Evolutionary conservation across 2,888 invertebrate species (phyloP).

Genomic region (Quadroppia sp.): DNA sequence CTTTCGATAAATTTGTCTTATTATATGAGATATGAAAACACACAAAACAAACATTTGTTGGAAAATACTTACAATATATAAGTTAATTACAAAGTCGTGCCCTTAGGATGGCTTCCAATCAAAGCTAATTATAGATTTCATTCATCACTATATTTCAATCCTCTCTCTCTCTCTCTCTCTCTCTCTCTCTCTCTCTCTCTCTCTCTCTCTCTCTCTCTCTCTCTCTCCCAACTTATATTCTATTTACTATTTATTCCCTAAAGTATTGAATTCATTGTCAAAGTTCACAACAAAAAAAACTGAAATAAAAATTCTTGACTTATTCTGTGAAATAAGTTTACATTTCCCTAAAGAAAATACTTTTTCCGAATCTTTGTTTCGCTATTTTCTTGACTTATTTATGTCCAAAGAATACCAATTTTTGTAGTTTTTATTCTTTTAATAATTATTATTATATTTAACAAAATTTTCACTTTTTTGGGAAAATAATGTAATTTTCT

Average conservation of each 20-base stretch:
- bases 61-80: neutral
- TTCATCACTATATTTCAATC: constrained; percentile 16
- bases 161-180: too few species aligned
- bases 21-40: neutral
- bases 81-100: constrained; percentile 24
- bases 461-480: too few species aligned
- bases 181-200: too few species aligned
- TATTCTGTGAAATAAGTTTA: neutral
- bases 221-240: too few species aligned
- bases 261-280: constrained; percentile 25
- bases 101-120: constrained; percentile 32
- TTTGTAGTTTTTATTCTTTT: neutral
- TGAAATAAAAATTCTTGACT: neutral
- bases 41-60: neutral
- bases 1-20: too few species aligned
- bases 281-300: neutral
- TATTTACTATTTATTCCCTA: constrained; percentile 10
- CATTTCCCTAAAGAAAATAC: constrained; percentile 12
- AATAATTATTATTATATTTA: too few species aligned
- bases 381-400: neutral
- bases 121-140: constrained; percentile 34
- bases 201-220: too few species aligned
- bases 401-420: neutral
- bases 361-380: neutral
- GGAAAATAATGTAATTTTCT: too few species aligned